phyloP scores from a whole-genome alignment of 1,140 invertebrate genomes.

The Metopolophium dirhodum region DNA sequence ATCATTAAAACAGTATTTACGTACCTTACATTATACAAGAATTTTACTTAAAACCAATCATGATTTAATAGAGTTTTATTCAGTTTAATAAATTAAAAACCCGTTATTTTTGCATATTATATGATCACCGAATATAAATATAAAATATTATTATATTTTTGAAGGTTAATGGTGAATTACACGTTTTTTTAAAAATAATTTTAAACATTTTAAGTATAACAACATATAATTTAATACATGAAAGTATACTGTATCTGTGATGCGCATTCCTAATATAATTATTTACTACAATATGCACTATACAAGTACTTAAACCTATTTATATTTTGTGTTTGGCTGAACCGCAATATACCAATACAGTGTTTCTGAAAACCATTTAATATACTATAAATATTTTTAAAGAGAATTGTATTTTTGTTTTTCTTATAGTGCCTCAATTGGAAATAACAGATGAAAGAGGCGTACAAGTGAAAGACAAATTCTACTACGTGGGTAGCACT shows the following conservation, averaged over 20 bases:
- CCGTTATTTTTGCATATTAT: background rate
- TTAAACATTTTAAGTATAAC: background rate
- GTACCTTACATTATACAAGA: background rate
- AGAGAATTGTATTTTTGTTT: background rate
- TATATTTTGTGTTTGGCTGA: background rate
- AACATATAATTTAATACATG: background rate
- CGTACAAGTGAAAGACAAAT: slow-evolving; percentile 79
- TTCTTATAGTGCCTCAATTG: slow-evolving; percentile 77
- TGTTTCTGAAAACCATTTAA: background rate
- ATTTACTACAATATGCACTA: background rate
- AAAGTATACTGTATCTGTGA: background rate
- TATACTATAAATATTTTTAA: background rate
- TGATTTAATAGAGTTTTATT: background rate
- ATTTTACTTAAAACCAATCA: background rate
- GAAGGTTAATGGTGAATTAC: background rate
- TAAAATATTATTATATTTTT: background rate
- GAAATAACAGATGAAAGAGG: slow-evolving; percentile 83
- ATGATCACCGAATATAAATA: background rate
- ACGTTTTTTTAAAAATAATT: background rate
- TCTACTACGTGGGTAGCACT: slow-evolving; percentile 85
- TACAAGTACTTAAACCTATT: background rate
- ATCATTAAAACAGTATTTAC: background rate
- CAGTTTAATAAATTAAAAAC: background rate
- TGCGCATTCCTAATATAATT: background rate
- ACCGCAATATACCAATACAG: background rate